phyloP scores from a whole-genome alignment of 2,797 vertebrate species.

The Benthosema pterotum region DNA sequence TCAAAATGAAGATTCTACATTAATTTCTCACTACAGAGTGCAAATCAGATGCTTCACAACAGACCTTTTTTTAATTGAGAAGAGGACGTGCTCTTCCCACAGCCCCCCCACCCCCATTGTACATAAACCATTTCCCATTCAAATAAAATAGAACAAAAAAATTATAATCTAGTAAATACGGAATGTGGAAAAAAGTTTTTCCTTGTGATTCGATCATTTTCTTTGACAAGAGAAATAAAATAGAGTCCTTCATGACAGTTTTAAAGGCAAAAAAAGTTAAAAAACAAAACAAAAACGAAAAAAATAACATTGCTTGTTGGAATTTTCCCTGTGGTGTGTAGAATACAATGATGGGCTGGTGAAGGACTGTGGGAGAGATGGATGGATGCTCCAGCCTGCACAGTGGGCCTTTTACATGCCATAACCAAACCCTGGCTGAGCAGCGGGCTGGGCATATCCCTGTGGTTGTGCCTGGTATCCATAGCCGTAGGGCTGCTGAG shows the following conservation, averaged over 20 bases:
- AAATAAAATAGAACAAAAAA: conserved; percentile 82
- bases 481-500: conserved; percentile 93
- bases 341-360: conserved; percentile 85
- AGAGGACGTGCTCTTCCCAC: conserved; percentile 72
- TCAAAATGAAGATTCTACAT: conserved; percentile 88
- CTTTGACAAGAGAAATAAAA: conserved; percentile 87
- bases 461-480: conserved; percentile 91
- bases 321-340: conserved; percentile 77
- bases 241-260: conserved; percentile 95
- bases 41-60: conserved; percentile 96
- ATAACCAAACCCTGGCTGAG: conserved; percentile 93
- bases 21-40: conserved; percentile 96
- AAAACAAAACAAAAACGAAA: too few relatives aligned
- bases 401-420: conserved; percentile 86
- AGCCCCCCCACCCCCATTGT: conserved; percentile 79
- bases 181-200: conserved; percentile 92
- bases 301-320: conserved; percentile 72
- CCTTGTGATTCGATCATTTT: conserved; percentile 85
- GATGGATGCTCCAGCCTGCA: conserved; percentile 78
- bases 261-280: conserved; percentile 57
- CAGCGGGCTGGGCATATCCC: conserved; percentile 83
- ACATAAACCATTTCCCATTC: conserved; percentile 89
- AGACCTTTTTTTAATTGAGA: conserved; percentile 78
- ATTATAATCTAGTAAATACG: conserved; percentile 82
- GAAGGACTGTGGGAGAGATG: conserved; percentile 87